Percentiles rank a stretch among this genome's conserved stretches.
These are phyloP conservation scores for Ispidina lecontei DNA, from an alignment of 2,797 vertebrate species.

Conservation along the genomic window DNA sequence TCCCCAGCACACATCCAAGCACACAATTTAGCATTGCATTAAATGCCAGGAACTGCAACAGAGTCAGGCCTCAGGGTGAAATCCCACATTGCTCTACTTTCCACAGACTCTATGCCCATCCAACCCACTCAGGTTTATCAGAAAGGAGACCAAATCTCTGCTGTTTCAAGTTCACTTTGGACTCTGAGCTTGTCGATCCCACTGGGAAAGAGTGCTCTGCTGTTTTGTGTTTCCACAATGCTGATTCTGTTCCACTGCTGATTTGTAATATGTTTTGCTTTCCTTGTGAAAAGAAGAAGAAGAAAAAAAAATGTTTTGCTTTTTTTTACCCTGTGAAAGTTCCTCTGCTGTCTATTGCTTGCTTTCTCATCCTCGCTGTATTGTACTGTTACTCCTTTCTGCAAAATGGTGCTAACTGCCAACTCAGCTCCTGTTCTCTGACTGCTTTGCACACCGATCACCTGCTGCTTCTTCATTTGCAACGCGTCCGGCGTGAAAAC, in stretches of 20 bases:
- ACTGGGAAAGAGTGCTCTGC: constrained; percentile 37
- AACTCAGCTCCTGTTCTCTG: constrained; percentile 11
- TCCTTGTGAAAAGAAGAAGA: constrained; percentile 2
- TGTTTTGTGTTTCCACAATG: constrained; percentile 58
- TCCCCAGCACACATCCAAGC: background rate
- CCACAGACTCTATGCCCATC: background rate
- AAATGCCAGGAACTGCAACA: constrained; percentile 8
- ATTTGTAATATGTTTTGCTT: constrained; percentile 42
- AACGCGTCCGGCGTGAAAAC: background rate
- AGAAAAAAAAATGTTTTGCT: background rate
- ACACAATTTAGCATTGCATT: background rate
- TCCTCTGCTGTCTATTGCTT: constrained; percentile 33
- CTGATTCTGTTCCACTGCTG: background rate
- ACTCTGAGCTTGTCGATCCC: constrained; percentile 62
- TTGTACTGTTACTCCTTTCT: constrained; percentile 42
- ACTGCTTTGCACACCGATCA: constrained; percentile 51
- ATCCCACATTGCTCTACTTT: background rate
- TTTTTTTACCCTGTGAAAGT: constrained; percentile 36
- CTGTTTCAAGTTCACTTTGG: constrained; percentile 38
- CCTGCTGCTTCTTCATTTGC: constrained; percentile 35
- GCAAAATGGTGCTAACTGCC: constrained; percentile 52
- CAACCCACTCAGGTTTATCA: constrained; percentile 37
- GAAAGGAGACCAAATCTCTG: constrained; percentile 32
- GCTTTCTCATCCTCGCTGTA: constrained; percentile 20
- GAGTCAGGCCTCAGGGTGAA: constrained; percentile 12